Evolutionary conservation across 2,888 invertebrate genomes (phyloP).

Genomic region (Exephanes ischioxanthus): DNA sequence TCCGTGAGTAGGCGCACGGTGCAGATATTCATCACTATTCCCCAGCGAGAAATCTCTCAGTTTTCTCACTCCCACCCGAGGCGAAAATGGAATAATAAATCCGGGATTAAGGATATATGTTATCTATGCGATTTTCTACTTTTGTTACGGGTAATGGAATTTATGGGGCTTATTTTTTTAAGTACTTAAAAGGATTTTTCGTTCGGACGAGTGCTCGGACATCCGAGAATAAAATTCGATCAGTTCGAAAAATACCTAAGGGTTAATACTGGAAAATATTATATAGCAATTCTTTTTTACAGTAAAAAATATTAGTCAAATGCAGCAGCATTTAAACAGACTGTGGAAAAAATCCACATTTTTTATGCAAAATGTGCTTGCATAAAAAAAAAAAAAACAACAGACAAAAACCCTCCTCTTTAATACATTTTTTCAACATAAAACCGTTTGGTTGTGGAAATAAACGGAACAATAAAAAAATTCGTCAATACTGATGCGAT

Average conservation of each 20-base stretch:
- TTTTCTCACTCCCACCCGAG: background rate
- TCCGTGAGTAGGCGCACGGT: background rate
- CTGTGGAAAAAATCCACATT: too few relatives aligned
- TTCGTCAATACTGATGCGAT: too few relatives aligned
- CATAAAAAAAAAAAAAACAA: too few relatives aligned
- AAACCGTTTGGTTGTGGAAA: too few relatives aligned
- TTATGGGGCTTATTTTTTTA: background rate
- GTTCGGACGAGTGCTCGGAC: background rate
- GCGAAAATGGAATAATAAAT: slow-evolving; percentile 16
- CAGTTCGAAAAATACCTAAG: background rate
- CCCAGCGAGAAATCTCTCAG: background rate
- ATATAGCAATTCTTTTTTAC: too few relatives aligned
- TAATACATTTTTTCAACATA: too few relatives aligned
- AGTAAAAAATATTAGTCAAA: too few relatives aligned
- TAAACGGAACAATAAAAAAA: too few relatives aligned
- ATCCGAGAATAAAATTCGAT: background rate
- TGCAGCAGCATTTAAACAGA: too few relatives aligned
- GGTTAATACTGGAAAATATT: too few relatives aligned
- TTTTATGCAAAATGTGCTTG: too few relatives aligned
- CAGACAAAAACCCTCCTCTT: too few relatives aligned
- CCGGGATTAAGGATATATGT: slow-evolving; percentile 14
- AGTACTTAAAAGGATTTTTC: background rate
- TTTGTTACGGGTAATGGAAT: background rate
- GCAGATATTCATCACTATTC: slow-evolving; percentile 4
- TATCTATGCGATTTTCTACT: background rate